Base-by-base conservation (phyloP, 2,888 invertebrate species). In the Linyphia triangularis region DNA sequence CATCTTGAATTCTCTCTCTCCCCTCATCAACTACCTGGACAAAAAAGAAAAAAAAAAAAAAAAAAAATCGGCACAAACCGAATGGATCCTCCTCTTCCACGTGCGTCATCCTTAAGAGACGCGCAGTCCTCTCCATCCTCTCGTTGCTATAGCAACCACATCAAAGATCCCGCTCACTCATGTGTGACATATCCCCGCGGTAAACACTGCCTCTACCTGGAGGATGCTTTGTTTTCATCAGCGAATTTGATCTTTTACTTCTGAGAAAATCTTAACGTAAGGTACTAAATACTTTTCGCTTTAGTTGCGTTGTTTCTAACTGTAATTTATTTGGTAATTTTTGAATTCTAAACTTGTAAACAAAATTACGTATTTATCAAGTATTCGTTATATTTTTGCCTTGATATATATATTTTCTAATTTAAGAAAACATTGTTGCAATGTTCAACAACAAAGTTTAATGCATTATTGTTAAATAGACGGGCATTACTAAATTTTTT, bases 141-240 rank as follows among this genome's bases (percentile, higher is more conserved):
- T 75, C 61, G 84, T 84, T 57, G n/a, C 84, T 67, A 73, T 73
- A 24, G 73, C 30, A 75, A 73, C 59, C 19, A 75, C 75, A 75
- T 77, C 84, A 75, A 84, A 84, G 75, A 84, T 75, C n/a, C 61
- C 40, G 51, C 40, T 51, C 65, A 30, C 61, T 84, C 84, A 67
- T 57, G 75, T 67, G 75, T 84, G 73, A 84, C 75, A 84, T 61
- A 37, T 5, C 57, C 16, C 16, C 24, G 67, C 69, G 37, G 69
- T 81, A 81, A 81, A 81, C 70, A 81, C 69, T 70, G 82, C 82
- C 70, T 82, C 82, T 82, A 82, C 82, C 82, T 82, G 72, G 19
- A 16, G 24, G 28, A 57, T 69, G 16, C n/a, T 43, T 69, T 22
- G 40, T 33, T 13, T 33, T 16, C 22, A 2, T 22, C 26, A 13